These are phyloP conservation scores for Fringilla coelebs DNA, from an alignment of 2,797 vertebrate species.

Conservation along the genomic window DNA sequence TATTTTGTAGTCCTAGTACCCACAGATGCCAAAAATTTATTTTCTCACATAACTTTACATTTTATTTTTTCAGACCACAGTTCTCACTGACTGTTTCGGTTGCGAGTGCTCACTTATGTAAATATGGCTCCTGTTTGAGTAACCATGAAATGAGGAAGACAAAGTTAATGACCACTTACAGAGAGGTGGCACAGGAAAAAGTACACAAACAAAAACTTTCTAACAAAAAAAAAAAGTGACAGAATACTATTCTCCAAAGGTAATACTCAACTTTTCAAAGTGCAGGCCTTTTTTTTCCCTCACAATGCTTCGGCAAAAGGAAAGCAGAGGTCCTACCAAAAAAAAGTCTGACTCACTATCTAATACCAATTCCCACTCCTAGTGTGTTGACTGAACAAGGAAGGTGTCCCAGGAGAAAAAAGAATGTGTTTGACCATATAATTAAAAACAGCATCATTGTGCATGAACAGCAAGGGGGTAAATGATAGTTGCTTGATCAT, in stretches of 20 bases:
- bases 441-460: neutral
- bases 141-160: constrained; percentile 43
- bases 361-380: neutral
- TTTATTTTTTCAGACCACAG: neutral
- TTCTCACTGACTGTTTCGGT: neutral
- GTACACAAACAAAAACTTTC: neutral
- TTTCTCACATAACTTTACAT: neutral
- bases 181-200: neutral
- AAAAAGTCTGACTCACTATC: neutral
- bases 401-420: neutral
- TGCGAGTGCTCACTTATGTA: constrained; percentile 1
- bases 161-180: constrained; percentile 4
- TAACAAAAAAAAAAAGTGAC: neutral
- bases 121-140: neutral
- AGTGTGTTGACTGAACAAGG: neutral
- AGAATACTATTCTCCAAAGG: neutral
- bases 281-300: neutral
- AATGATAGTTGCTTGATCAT: neutral
- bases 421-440: neutral
- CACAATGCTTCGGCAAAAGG: neutral
- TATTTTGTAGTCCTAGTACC: neutral
- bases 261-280: neutral
- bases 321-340: neutral
- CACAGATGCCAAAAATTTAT: neutral
- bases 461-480: neutral